Conservation (phyloP, 2,888 invertebrate genomes). For the Oeneis ivallda region DNA sequence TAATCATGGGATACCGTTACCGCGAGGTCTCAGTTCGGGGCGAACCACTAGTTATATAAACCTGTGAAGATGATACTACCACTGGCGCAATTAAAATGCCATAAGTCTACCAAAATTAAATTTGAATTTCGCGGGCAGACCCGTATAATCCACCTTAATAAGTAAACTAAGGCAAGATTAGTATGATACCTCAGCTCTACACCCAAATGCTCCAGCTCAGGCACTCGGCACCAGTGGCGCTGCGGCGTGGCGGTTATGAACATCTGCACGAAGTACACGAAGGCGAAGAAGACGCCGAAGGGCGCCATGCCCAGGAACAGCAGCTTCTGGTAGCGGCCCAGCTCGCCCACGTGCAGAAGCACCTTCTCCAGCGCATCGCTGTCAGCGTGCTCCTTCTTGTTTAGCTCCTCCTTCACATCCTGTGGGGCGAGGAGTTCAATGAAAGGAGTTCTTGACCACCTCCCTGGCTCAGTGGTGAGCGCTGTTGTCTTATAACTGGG, state of each 20-base stretch:
- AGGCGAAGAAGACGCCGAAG: conserved; percentile 68
- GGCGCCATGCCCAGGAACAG: conserved; percentile 67
- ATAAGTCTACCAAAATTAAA: too few relatives aligned
- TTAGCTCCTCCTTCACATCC: conserved; percentile 45
- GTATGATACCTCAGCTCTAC: conserved; percentile 57
- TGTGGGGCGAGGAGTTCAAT: neutral
- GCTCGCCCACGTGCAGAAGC: conserved; percentile 64
- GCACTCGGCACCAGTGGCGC: conserved; percentile 67
- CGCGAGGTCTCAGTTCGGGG: too few relatives aligned
- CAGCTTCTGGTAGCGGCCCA: conserved; percentile 68
- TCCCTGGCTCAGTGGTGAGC: too few relatives aligned
- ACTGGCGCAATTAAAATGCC: too few relatives aligned
- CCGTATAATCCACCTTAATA: too few relatives aligned
- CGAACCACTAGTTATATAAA: too few relatives aligned
- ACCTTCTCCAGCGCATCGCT: conserved; percentile 59
- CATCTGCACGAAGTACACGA: conserved; percentile 72
- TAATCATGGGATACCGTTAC: too few relatives aligned
- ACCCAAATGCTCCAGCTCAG: conserved; percentile 59
- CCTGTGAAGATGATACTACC: too few relatives aligned
- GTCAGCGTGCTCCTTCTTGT: conserved; percentile 44
- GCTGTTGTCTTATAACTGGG: too few relatives aligned
- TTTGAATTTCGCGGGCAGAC: too few relatives aligned
- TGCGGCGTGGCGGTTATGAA: conserved; percentile 69
- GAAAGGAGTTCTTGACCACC: too few relatives aligned
- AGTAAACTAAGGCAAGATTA: conserved; percentile 61